phyloP scores from a whole-genome alignment of 2,113 vertebrate species.

The Pogona vitticeps region DNA sequence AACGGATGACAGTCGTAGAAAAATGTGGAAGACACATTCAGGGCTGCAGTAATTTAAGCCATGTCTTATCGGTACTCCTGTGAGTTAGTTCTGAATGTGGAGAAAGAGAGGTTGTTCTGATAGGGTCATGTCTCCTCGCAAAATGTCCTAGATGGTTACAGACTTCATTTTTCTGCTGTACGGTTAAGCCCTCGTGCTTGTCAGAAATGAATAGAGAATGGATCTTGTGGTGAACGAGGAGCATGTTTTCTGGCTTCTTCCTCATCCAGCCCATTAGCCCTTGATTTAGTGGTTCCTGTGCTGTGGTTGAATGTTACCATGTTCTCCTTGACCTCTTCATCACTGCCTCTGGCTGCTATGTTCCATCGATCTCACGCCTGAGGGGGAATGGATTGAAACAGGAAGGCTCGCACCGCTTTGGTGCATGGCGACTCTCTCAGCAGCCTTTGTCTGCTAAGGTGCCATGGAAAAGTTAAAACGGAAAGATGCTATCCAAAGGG shows the following conservation, averaged over 20 bases:
- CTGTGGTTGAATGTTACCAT: neutral
- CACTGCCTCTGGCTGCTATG: neutral
- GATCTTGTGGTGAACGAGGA: no score
- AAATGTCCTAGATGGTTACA: neutral
- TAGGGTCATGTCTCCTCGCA: neutral
- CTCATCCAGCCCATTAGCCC: neutral
- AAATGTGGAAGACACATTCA: neutral
- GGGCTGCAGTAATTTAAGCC: neutral
- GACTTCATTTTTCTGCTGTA: neutral
- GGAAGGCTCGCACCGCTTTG: neutral
- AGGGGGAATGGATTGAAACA: neutral
- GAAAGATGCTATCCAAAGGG: no score
- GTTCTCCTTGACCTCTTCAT: constrained; percentile 14
- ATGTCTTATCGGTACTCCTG: neutral
- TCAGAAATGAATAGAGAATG: neutral
- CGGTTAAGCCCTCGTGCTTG: neutral
- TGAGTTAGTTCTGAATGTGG: neutral
- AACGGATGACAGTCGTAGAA: neutral
- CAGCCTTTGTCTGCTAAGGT: neutral
- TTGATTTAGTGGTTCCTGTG: constrained; percentile 10
- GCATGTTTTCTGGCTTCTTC: neutral
- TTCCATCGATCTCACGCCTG: neutral
- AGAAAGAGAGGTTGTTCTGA: neutral
- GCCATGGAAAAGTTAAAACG: no score
- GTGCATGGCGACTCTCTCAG: neutral